Conservation (phyloP, 2,113 vertebrate genomes). For the Xerus inauris region DNA sequence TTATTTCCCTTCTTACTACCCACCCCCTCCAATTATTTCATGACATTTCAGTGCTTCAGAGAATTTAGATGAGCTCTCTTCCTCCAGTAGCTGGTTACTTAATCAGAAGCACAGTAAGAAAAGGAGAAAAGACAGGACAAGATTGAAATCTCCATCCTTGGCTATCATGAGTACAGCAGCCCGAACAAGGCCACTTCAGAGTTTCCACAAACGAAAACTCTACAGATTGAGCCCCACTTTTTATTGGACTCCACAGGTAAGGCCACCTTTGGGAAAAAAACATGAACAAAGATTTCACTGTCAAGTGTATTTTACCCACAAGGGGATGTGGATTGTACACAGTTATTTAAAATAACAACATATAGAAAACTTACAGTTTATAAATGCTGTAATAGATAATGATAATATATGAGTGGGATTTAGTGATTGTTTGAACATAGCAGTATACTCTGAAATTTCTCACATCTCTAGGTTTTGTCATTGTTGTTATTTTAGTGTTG, state of each 20-base stretch:
- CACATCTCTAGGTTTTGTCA: slow-evolving; percentile 9
- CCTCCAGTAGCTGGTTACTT: slow-evolving; percentile 83
- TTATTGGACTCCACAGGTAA: slow-evolving; percentile 86
- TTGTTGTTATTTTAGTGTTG: not conserved
- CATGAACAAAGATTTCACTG: slow-evolving; percentile 43
- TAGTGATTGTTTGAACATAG: slow-evolving; percentile 49
- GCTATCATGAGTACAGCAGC: slow-evolving; percentile 88
- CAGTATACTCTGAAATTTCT: slow-evolving; percentile 48
- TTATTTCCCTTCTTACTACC: not conserved
- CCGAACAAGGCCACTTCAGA: slow-evolving; percentile 92
- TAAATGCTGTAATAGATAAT: not conserved
- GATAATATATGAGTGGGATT: slow-evolving; percentile 1
- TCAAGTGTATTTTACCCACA: not conserved
- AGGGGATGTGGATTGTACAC: not conserved
- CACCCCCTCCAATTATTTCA: slow-evolving; percentile 19
- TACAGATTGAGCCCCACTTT: slow-evolving; percentile 86
- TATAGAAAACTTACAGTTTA: slow-evolving; percentile 13
- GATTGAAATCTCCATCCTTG: slow-evolving; percentile 82
- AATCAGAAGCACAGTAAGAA: slow-evolving; percentile 88
- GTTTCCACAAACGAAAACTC: slow-evolving; percentile 92
- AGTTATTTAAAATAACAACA: not conserved
- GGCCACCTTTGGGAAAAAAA: slow-evolving; percentile 59
- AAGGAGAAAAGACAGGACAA: slow-evolving; percentile 86
- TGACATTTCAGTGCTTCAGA: slow-evolving; percentile 85
- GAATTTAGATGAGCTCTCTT: slow-evolving; percentile 83